Evolutionary conservation across 2,797 vertebrate genomes (phyloP).

Genomic region (Sciaenops ocellatus): DNA sequence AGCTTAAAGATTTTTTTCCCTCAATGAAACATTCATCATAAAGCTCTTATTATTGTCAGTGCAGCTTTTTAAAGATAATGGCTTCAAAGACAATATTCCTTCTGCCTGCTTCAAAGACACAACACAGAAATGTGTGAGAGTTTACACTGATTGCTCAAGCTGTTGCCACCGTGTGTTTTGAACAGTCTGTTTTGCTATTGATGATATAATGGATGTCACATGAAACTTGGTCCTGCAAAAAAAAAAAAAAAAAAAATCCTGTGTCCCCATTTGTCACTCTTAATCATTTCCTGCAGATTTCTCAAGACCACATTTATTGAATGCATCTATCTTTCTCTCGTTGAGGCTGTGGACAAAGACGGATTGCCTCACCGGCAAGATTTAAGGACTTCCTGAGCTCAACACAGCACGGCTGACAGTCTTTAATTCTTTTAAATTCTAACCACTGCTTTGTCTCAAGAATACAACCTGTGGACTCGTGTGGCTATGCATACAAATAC

Average conservation of each 20-base stretch:
- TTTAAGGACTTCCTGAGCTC: slow-evolving; percentile 80
- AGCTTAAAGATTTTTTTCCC: slow-evolving; percentile 20
- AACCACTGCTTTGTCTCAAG: slow-evolving; percentile 55
- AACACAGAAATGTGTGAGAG: slow-evolving; percentile 14
- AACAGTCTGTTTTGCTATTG: slow-evolving; percentile 54
- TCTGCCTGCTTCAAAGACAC: slow-evolving; percentile 28
- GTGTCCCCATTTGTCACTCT: slow-evolving; percentile 83
- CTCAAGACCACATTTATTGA: slow-evolving; percentile 86
- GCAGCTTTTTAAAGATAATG: slow-evolving; percentile 38
- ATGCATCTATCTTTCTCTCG: slow-evolving; percentile 82
- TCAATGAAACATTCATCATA: slow-evolving; percentile 65
- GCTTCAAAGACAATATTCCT: slow-evolving; percentile 39
- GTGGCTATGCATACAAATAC: slow-evolving; percentile 5
- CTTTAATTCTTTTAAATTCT: slow-evolving; percentile 79
- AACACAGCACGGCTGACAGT: slow-evolving; percentile 71
- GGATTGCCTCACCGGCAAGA: slow-evolving; percentile 72
- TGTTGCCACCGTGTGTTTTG: slow-evolving; percentile 28
- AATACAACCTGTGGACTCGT: slow-evolving; percentile 10
- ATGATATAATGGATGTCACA: slow-evolving; percentile 78
- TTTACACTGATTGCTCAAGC: slow-evolving; percentile 29
- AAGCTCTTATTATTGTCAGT: slow-evolving; percentile 39
- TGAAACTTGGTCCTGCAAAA: slow-evolving; percentile 64
- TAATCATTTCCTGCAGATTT: slow-evolving; percentile 88
- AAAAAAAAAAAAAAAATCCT: slow-evolving; percentile 16
- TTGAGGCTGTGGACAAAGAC: slow-evolving; percentile 78